Conservation (phyloP, 2,888 invertebrate genomes). For the Temnothorax ravouxi region DNA sequence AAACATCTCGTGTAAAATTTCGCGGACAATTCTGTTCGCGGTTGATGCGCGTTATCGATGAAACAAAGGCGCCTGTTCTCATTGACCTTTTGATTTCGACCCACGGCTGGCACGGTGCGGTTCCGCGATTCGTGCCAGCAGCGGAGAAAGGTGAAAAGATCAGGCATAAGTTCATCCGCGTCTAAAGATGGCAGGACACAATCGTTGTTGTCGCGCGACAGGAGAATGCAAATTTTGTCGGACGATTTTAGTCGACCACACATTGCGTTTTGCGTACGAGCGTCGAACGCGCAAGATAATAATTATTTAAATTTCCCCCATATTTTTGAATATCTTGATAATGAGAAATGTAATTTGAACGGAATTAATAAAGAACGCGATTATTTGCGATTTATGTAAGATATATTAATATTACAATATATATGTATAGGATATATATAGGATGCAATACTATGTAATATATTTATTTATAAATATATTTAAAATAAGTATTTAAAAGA, state of each 20-base stretch:
- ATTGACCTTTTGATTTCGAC: slow-evolving; percentile 71
- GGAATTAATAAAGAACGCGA: background rate
- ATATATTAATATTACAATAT: too few species aligned
- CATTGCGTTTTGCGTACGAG: slow-evolving; percentile 12
- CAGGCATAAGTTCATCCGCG: slow-evolving; percentile 72
- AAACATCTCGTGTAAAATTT: slow-evolving; percentile 59
- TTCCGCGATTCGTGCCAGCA: slow-evolving; percentile 45
- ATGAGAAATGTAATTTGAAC: background rate
- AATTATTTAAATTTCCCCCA: slow-evolving; percentile 27
- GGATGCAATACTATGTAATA: background rate
- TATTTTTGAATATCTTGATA: slow-evolving; percentile 21
- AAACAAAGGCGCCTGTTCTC: slow-evolving; percentile 63
- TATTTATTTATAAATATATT: background rate
- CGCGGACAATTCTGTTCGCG: slow-evolving; percentile 66
- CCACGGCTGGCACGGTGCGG: slow-evolving; percentile 47
- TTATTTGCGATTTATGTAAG: too few species aligned
- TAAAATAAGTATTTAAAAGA: background rate
- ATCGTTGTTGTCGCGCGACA: slow-evolving; percentile 56
- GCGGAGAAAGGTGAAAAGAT: slow-evolving; percentile 70
- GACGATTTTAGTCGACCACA: slow-evolving; percentile 29
- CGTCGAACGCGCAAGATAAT: background rate
- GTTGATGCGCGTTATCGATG: slow-evolving; percentile 59
- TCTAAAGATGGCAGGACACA: slow-evolving; percentile 58
- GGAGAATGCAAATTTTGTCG: slow-evolving; percentile 58
- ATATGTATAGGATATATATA: too few species aligned